A percentile compares a stretch with the other conserved stretches of the same genome.
Evolutionary conservation across 2,113 vertebrate species (phyloP).

Genomic region (Pycnonotus jocosus): DNA sequence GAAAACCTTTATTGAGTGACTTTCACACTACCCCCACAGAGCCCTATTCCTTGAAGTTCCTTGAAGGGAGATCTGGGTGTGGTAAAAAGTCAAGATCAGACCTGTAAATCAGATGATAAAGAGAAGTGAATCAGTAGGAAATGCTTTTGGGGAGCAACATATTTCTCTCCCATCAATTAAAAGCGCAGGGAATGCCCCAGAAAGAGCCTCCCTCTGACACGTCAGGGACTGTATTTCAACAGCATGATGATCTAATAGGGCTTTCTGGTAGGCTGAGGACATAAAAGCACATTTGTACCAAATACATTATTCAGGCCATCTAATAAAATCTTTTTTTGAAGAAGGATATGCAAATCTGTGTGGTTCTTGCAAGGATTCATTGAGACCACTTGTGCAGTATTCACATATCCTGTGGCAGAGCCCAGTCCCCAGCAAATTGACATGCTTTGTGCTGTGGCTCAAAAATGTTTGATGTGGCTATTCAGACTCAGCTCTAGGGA

Average conservation of each 20-base stretch:
- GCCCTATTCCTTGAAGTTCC: slow-evolving; percentile 55
- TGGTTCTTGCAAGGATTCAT: not conserved
- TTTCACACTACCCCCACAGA: slow-evolving; percentile 37
- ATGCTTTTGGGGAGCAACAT: slow-evolving; percentile 1
- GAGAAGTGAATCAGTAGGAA: slow-evolving; percentile 51
- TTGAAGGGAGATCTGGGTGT: slow-evolving; percentile 36
- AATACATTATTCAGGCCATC: not conserved
- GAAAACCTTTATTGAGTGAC: slow-evolving; percentile 11
- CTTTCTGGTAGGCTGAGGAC: not conserved
- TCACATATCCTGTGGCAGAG: not conserved
- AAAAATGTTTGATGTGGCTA: not conserved
- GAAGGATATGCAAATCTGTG: not conserved
- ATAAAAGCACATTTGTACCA: not conserved
- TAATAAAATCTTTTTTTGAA: not conserved
- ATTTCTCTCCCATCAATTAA: not conserved
- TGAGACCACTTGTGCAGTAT: not conserved
- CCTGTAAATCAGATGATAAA: slow-evolving; percentile 30
- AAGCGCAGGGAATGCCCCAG: not conserved
- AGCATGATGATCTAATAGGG: not conserved
- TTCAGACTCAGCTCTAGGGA: not conserved
- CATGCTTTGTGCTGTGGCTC: not conserved
- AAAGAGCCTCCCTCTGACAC: not conserved
- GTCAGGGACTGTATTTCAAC: not conserved
- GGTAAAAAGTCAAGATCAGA: slow-evolving; percentile 45
- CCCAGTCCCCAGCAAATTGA: not conserved